These are phyloP conservation scores for Zaprionus taronus DNA, from an alignment of 1,140 invertebrate species.

Conservation along the genomic window DNA sequence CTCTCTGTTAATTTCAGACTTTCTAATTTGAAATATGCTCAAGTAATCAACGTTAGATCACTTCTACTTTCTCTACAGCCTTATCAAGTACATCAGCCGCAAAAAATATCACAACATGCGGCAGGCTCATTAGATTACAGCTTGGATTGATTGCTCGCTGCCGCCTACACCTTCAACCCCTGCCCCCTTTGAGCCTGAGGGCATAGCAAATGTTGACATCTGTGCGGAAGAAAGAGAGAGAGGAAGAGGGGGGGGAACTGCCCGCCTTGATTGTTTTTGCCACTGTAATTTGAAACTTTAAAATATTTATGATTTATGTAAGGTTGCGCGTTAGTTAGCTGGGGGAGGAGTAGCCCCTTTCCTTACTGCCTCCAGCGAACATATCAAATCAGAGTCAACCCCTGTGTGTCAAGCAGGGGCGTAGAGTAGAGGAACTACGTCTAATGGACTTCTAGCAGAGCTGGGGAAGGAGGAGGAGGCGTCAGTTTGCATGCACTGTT, in stretches of 20 bases:
- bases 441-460: slow-evolving; percentile 63
- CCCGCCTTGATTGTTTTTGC: slow-evolving; percentile 78
- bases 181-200: slow-evolving; percentile 9
- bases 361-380: neutral
- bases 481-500: slow-evolving; percentile 58
- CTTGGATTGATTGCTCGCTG: slow-evolving; percentile 51
- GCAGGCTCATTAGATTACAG: slow-evolving; percentile 69
- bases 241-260: slow-evolving; percentile 25
- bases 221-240: slow-evolving; percentile 33
- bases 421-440: slow-evolving; percentile 41
- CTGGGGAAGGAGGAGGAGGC: neutral
- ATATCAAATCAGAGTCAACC: slow-evolving; percentile 47
- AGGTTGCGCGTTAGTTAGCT: slow-evolving; percentile 49
- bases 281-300: slow-evolving; percentile 82
- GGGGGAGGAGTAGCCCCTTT: too few species aligned
- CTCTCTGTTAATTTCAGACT: too few species aligned
- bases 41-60: neutral
- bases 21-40: too few species aligned
- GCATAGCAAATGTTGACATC: slow-evolving; percentile 46
- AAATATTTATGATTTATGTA: slow-evolving; percentile 82
- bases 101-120: slow-evolving; percentile 55
- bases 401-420: slow-evolving; percentile 17
- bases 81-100: slow-evolving; percentile 3
- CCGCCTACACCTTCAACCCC: slow-evolving; percentile 7
- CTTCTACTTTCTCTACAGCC: neutral